phyloP scores from a whole-genome alignment of 2,797 vertebrate genomes.

The Nannoperca obscura region DNA sequence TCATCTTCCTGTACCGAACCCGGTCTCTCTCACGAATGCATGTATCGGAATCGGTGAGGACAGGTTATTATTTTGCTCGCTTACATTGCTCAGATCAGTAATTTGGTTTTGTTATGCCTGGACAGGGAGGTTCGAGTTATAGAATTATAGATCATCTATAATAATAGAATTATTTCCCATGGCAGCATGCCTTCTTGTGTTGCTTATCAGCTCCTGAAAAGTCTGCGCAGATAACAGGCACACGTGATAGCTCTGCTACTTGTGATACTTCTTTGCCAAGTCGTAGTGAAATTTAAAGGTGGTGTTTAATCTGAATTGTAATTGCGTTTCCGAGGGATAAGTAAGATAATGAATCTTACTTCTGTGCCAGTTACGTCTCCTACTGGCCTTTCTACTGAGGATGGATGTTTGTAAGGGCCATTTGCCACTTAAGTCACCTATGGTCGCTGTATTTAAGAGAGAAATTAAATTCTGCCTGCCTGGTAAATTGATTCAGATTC shows the following conservation, averaged over 20 bases:
- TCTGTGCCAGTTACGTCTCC: background rate
- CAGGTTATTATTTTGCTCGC: background rate
- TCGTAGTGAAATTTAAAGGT: background rate
- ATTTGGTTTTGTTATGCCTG: background rate
- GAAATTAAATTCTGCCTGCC: background rate
- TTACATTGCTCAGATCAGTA: background rate
- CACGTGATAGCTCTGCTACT: background rate
- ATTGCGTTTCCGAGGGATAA: background rate
- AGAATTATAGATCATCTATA: too few relatives aligned
- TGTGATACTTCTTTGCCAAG: background rate
- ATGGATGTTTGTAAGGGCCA: background rate
- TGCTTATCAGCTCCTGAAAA: background rate
- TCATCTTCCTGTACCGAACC: constrained; percentile 33
- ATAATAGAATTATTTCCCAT: background rate
- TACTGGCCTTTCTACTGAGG: background rate
- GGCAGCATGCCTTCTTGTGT: background rate
- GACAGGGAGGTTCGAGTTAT: too few relatives aligned
- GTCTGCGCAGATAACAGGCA: background rate
- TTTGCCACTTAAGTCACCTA: background rate
- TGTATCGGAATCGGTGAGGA: background rate
- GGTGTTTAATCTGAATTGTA: background rate
- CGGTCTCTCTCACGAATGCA: background rate
- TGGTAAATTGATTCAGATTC: background rate
- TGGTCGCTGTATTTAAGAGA: background rate
- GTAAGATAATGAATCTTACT: background rate